A percentile compares a stretch with the other conserved stretches of the same genome.
These are phyloP conservation scores for Stramonita haemastoma DNA, from an alignment of 2,888 invertebrate species.

Conservation along the genomic window DNA sequence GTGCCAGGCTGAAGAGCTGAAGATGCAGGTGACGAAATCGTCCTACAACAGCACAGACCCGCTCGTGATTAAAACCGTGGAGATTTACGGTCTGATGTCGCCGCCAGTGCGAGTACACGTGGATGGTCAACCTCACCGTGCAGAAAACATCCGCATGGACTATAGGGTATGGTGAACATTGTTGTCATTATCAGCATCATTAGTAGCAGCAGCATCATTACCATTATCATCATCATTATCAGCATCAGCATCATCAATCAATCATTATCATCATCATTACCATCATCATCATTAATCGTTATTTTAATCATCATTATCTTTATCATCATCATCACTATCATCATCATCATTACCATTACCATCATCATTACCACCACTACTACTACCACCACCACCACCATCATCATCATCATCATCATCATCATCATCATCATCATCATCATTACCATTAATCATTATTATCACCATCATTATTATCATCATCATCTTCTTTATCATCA, in stretches of 20 bases:
- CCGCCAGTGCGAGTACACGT: slow-evolving; percentile 45
- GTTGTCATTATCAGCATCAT: neutral
- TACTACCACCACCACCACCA: too few relatives aligned
- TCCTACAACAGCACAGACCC: slow-evolving; percentile 37
- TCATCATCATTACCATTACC: neutral
- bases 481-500: too few relatives aligned
- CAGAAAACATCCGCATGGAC: neutral
- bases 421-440: too few relatives aligned
- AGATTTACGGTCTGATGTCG: slow-evolving; percentile 52
- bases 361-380: too few relatives aligned
- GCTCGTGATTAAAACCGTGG: slow-evolving; percentile 49
- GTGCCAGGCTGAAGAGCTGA: slow-evolving; percentile 49
- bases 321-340: too few relatives aligned
- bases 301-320: too few relatives aligned
- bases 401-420: too few relatives aligned
- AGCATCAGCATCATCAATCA: neutral
- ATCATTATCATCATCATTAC: too few relatives aligned
- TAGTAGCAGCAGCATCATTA: too few relatives aligned
- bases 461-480: too few relatives aligned
- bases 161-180: neutral
- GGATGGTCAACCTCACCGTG: slow-evolving; percentile 30
- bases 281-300: too few relatives aligned
- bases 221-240: neutral
- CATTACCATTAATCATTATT: too few relatives aligned
- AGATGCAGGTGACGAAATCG: slow-evolving; percentile 39